Conservation (phyloP, 2,888 invertebrate species). For the Ametastegia equiseti region DNA sequence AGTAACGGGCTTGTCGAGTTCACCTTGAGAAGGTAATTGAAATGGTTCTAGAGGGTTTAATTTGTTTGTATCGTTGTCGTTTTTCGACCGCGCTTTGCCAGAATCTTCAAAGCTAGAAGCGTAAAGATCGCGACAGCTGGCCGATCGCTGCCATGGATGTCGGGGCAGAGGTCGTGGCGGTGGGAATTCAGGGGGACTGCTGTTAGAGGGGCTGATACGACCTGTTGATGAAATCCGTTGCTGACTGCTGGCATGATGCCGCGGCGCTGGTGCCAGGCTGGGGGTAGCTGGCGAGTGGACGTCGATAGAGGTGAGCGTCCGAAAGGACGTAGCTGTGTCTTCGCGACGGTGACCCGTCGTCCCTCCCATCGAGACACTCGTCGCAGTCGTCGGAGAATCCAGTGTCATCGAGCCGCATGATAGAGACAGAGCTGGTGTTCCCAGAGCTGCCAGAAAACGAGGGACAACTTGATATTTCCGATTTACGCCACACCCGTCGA, state of each 20-base stretch:
- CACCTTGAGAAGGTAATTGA: slow-evolving; percentile 74
- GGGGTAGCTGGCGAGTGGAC: slow-evolving; percentile 78
- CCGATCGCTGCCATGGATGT: slow-evolving; percentile 86
- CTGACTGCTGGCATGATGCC: slow-evolving; percentile 63
- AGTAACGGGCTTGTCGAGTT: slow-evolving; percentile 84
- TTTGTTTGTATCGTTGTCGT: slow-evolving; percentile 56
- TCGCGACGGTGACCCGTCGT: slow-evolving; percentile 83
- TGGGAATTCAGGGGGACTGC: slow-evolving; percentile 75
- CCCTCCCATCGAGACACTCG: slow-evolving; percentile 76
- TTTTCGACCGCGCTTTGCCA: slow-evolving; percentile 80
- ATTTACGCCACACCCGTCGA: neutral
- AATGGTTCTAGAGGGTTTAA: slow-evolving; percentile 64
- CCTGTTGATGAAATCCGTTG: slow-evolving; percentile 75
- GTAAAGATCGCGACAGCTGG: slow-evolving; percentile 89
- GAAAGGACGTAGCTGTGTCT: slow-evolving; percentile 80
- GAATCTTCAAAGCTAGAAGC: slow-evolving; percentile 87
- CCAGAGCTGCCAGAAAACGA: slow-evolving; percentile 68
- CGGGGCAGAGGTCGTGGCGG: slow-evolving; percentile 75
- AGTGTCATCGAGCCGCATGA: slow-evolving; percentile 83
- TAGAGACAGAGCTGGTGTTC: slow-evolving; percentile 78
- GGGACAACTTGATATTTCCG: neutral
- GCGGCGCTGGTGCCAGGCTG: slow-evolving; percentile 75
- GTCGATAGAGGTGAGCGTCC: slow-evolving; percentile 80
- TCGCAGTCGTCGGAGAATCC: slow-evolving; percentile 91
- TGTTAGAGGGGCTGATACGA: slow-evolving; percentile 77